Evolutionary conservation across 2,113 vertebrate genomes (phyloP).

Genomic region (Tyto alba): DNA sequence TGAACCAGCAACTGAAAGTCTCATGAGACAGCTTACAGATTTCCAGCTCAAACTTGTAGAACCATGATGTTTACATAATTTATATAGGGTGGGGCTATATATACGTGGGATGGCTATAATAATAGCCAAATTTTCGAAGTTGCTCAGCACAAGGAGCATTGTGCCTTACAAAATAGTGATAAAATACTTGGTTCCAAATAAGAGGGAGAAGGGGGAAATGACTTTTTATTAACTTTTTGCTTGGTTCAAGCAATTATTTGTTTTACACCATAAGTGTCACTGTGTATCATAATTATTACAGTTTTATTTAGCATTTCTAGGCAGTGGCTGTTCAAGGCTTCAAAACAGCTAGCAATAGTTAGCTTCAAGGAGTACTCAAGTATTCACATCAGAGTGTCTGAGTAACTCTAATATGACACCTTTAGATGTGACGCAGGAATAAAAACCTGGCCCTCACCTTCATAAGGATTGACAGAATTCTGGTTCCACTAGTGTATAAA

Average conservation of each 20-base stretch:
- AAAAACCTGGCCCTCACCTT: neutral
- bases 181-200: neutral
- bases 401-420: neutral
- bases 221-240: neutral
- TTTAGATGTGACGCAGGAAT: neutral
- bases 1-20: neutral
- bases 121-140: neutral
- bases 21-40: neutral
- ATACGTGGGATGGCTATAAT: neutral
- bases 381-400: neutral
- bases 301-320: neutral
- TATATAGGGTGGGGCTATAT: neutral
- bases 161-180: neutral
- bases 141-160: neutral
- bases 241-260: neutral
- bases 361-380: neutral
- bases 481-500: neutral
- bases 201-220: neutral
- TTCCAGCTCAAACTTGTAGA: slow-evolving; percentile 26
- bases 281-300: neutral
- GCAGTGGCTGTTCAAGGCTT: neutral
- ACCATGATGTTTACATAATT: neutral
- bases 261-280: neutral
- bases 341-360: neutral
- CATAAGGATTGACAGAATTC: neutral